These are phyloP conservation scores for Melanotaenia pygmaea DNA, from an alignment of 2,797 vertebrate species.

Conservation along the genomic window DNA sequence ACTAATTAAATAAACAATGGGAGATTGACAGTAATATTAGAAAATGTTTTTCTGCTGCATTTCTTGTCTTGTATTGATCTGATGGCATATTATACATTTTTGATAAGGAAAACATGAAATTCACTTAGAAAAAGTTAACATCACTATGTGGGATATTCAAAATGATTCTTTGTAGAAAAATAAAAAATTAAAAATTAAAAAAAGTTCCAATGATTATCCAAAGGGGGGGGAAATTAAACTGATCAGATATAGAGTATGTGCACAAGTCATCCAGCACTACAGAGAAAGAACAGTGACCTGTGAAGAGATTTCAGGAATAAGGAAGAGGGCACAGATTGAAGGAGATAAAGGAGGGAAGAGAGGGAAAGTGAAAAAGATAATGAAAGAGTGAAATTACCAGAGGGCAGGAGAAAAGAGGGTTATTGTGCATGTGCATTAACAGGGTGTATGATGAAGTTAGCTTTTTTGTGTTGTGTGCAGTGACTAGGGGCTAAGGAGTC, in stretches of 20 bases:
- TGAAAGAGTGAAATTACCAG: constrained; percentile 85
- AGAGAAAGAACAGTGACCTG: constrained; percentile 86
- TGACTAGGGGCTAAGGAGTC: constrained; percentile 93
- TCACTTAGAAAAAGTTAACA: background rate
- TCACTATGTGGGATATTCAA: background rate
- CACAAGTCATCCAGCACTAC: constrained; percentile 61
- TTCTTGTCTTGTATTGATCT: background rate
- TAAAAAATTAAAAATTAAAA: background rate
- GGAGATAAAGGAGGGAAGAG: constrained; percentile 62
- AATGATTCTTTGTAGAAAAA: background rate
- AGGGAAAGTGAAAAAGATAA: constrained; percentile 77
- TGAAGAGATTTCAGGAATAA: constrained; percentile 83
- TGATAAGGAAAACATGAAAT: too few species aligned
- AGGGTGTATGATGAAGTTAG: constrained; percentile 89
- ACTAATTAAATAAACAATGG: background rate
- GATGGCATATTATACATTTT: too few species aligned
- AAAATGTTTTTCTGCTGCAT: background rate
- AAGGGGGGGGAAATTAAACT: background rate
- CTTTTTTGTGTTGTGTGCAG: constrained; percentile 83
- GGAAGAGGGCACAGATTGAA: constrained; percentile 37
- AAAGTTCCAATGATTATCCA: background rate
- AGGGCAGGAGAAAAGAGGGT: constrained; percentile 84
- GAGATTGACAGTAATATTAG: background rate
- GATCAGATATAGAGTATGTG: constrained; percentile 25
- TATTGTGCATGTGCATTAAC: constrained; percentile 90